Evolutionary conservation across 2,888 invertebrate species (phyloP), one percentile per base, ranked within the genome.

Genomic region (Lasioglossum calceatum): DNA sequence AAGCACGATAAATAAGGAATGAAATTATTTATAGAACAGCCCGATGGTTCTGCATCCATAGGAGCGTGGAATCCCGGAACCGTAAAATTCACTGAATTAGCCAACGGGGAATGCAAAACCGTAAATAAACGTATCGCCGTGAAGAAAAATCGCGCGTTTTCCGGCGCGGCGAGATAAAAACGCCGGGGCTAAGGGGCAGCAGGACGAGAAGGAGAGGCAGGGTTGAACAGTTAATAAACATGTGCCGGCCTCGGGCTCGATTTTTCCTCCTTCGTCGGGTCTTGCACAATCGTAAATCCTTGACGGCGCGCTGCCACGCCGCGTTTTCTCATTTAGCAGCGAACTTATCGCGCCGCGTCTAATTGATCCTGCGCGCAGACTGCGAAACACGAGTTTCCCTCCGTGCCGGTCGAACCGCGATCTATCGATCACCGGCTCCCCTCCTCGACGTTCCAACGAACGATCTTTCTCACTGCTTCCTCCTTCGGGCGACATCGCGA

Each of bases 341-440:
- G 70, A 87, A 91, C 91, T 92, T 92, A 91, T 82, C 89, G 79
- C 82, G 73, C 85, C 75, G 50, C 77, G 77, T 86, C 90, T 88
- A 91, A 90, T 90, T 89, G 87, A 81, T 83, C 86, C 80, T 84
- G 75, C 47, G 71, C 36, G 39, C 58, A 64, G 44, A 50, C 74
- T 74, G 71, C 36, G 75, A 84, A 47, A 82, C 73, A 77, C 74
- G 54, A 70, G 39, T 44, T 23, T 54, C 54, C 44, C 61, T 64
- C 8, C 58, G 58, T 39, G 8, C 19, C 77, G 47, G 75, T 72
- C 67, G 54, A 72, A 54, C 54, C 23, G 42, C 71, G 72, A 86
- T 82, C 77, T 54, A 77, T 71, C 82, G 85, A 82, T 85, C 78
- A 64, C 19, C 32, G 64, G 1, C 1, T 4, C n/a, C 10, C 58